Conservation (phyloP, 2,113 vertebrate genomes). For the Ochotona curzoniae region DNA sequence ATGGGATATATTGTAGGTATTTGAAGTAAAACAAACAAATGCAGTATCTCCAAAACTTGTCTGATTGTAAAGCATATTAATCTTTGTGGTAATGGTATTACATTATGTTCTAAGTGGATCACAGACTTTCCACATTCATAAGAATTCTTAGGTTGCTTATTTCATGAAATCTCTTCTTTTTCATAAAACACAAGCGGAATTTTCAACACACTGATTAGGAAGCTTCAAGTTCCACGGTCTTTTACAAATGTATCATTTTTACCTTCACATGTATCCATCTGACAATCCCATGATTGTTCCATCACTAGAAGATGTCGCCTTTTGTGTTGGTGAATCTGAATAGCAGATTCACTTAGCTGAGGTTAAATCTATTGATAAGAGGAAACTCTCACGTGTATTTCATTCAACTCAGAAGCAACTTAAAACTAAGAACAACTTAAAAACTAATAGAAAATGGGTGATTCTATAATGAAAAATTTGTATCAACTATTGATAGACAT, state of each 20-base stretch:
- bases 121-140: not conserved
- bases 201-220: not conserved
- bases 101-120: not conserved
- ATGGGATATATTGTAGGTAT: not conserved
- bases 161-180: constrained; percentile 25
- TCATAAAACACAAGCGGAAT: not conserved
- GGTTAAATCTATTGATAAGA: not conserved
- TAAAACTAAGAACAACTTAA: not conserved
- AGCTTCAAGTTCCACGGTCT: not conserved
- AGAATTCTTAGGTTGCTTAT: not conserved
- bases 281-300: not conserved
- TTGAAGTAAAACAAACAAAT: not conserved
- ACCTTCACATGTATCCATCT: not conserved
- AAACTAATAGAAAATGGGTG: not conserved
- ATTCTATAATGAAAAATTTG: not conserved
- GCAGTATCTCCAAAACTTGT: not conserved
- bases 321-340: not conserved
- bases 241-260: not conserved
- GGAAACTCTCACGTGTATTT: not conserved
- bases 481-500: not conserved
- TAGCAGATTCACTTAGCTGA: not conserved
- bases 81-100: not conserved
- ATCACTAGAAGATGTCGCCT: not conserved
- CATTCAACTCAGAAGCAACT: not conserved
- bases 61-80: not conserved